A percentile compares a stretch with the other conserved stretches of the same genome.
These are phyloP conservation scores for Capromys pilorides DNA, from an alignment of 2,797 vertebrate genomes.

Conservation along the genomic window DNA sequence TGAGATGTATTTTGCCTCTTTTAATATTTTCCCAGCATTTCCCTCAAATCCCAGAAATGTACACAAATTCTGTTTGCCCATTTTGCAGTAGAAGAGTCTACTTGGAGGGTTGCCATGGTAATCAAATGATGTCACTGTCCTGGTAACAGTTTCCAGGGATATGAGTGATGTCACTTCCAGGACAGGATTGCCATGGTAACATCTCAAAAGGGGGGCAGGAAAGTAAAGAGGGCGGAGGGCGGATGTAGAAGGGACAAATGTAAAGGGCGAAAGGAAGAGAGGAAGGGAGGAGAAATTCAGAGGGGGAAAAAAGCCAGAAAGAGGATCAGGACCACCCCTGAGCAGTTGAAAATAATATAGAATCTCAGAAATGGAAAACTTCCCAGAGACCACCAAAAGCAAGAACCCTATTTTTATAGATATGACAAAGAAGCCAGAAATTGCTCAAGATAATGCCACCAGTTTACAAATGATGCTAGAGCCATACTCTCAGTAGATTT, in stretches of 20 bases:
- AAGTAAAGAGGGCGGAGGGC: slow-evolving; percentile 40
- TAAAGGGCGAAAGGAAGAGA: slow-evolving; percentile 64
- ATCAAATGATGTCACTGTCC: slow-evolving; percentile 83
- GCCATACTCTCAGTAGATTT: not conserved
- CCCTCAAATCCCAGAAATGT: not conserved
- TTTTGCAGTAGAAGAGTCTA: slow-evolving; percentile 62
- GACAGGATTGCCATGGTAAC: slow-evolving; percentile 81
- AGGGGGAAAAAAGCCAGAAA: slow-evolving; percentile 43
- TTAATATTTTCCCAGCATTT: slow-evolving; percentile 26
- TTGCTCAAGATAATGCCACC: not conserved
- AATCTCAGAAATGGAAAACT: slow-evolving; percentile 28
- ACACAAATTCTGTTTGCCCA: slow-evolving; percentile 54
- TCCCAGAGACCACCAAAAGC: slow-evolving; percentile 26
- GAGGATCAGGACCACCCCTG: slow-evolving; percentile 26
- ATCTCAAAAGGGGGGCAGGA: slow-evolving; percentile 44
- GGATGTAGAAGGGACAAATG: slow-evolving; percentile 58
- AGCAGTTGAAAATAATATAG: slow-evolving; percentile 56
- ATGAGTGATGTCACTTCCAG: slow-evolving; percentile 84
- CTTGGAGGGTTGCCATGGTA: slow-evolving; percentile 79
- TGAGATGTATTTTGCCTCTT: slow-evolving; percentile 22
- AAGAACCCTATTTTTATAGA: not conserved
- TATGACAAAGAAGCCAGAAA: not conserved
- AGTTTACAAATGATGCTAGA: not conserved
- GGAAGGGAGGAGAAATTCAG: not conserved
- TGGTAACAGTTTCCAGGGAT: slow-evolving; percentile 83